Conservation (phyloP, 1,140 invertebrate genomes). For the Maconellicoccus hirsutus region DNA sequence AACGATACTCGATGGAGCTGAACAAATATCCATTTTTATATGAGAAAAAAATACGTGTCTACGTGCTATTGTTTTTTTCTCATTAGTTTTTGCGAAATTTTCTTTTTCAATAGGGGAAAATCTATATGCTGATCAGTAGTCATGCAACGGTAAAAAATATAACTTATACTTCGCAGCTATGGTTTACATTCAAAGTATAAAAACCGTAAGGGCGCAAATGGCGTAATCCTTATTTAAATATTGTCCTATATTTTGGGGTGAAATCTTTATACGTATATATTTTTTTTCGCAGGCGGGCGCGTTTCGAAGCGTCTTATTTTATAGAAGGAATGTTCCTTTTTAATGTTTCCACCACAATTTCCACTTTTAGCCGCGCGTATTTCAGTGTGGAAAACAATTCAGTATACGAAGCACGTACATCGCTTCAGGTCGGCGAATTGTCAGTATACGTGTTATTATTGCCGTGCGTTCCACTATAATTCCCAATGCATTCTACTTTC, state of each 20-base stretch:
- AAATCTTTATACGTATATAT: not conserved
- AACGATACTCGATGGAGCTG: too few relatives aligned
- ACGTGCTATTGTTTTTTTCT: too few relatives aligned
- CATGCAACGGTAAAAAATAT: not conserved
- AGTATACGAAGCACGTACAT: not conserved
- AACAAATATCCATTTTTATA: too few relatives aligned
- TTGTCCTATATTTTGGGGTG: slow-evolving; percentile 4
- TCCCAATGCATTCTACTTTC: not conserved
- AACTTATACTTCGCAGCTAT: not conserved
- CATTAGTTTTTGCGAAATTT: not conserved
- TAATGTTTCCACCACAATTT: not conserved
- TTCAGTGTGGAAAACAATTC: not conserved
- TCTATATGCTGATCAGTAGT: not conserved
- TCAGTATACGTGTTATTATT: slow-evolving; percentile 9
- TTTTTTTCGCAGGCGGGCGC: not conserved
- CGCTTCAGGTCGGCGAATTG: slow-evolving; percentile 6
- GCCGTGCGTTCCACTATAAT: not conserved
- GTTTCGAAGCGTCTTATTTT: not conserved
- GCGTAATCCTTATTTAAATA: slow-evolving; percentile 3
- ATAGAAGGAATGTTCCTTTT: slow-evolving; percentile 9
- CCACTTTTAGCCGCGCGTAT: not conserved
- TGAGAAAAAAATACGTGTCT: too few relatives aligned
- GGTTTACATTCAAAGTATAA: not conserved
- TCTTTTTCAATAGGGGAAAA: not conserved
- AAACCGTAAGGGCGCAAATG: not conserved